Evolutionary conservation across 1,140 invertebrate genomes (phyloP).

Genomic region (Octopus bimaculoides): DNA sequence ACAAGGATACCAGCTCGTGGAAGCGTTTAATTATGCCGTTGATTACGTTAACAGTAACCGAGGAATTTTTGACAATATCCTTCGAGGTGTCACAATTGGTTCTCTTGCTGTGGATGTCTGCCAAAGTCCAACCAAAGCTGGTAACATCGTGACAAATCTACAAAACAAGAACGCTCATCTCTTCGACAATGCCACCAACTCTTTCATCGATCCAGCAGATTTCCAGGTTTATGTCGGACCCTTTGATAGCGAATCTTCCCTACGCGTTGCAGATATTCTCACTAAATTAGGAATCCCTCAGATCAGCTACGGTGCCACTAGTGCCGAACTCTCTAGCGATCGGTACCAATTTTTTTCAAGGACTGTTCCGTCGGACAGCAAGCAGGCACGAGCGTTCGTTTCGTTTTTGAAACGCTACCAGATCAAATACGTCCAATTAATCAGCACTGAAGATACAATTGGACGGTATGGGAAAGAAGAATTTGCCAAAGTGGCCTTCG

Average conservation of each 20-base stretch:
- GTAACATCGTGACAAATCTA: slow-evolving; percentile 50
- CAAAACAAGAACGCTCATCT: slow-evolving; percentile 40
- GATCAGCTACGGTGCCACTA: slow-evolving; percentile 74
- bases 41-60: slow-evolving; percentile 44
- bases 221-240: slow-evolving; percentile 51
- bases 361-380: slow-evolving; percentile 79
- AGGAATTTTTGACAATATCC: slow-evolving; percentile 38
- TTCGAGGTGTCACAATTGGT: slow-evolving; percentile 41
- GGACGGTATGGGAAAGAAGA: slow-evolving; percentile 37
- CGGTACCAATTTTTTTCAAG: slow-evolving; percentile 74
- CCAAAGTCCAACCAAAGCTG: slow-evolving; percentile 44
- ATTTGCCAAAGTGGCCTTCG: slow-evolving; percentile 40
- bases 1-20: slow-evolving; percentile 48
- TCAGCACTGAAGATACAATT: slow-evolving; percentile 41
- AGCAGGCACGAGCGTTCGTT: slow-evolving; percentile 75
- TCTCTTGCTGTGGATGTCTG: slow-evolving; percentile 48
- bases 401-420: slow-evolving; percentile 46
- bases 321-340: slow-evolving; percentile 54
- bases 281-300: slow-evolving; percentile 70
- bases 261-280: slow-evolving; percentile 69
- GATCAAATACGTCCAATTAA: slow-evolving; percentile 42
- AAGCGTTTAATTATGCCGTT: slow-evolving; percentile 52
- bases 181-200: slow-evolving; percentile 22
- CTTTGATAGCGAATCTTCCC: slow-evolving; percentile 64
- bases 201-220: slow-evolving; percentile 29